phyloP scores from a whole-genome alignment of 2,888 invertebrate genomes.

The Sesia bembeciformis region DNA sequence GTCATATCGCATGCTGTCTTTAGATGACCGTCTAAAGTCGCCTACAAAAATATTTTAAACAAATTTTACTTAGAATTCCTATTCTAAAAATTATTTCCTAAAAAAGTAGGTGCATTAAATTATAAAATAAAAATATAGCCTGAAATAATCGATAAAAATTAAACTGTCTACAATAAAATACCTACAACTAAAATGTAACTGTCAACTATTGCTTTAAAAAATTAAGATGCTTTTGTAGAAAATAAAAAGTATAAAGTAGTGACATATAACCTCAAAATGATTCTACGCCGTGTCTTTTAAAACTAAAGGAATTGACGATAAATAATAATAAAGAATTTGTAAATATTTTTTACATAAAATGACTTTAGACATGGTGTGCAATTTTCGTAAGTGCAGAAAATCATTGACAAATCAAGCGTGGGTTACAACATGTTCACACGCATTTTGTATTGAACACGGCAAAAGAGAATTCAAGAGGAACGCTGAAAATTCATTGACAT shows the following conservation, averaged over 20 bases:
- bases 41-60: constrained; percentile 47
- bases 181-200: not conserved
- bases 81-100: not conserved
- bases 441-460: constrained; percentile 71
- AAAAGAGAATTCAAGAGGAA: constrained; percentile 63
- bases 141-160: not conserved
- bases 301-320: no score
- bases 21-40: constrained; percentile 84
- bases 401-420: constrained; percentile 60
- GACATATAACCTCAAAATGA: constrained; percentile 11
- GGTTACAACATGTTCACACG: constrained; percentile 72
- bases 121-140: not conserved
- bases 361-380: constrained; percentile 64
- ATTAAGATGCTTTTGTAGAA: not conserved
- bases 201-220: not conserved
- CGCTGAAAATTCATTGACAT: constrained; percentile 54
- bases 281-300: not conserved
- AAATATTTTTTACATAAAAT: constrained; percentile 16
- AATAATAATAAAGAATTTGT: not conserved
- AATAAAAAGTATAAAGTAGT: constrained; percentile 1
- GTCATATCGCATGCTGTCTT: constrained; percentile 88
- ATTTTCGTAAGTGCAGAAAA: constrained; percentile 68
- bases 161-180: not conserved
- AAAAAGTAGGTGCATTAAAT: not conserved
- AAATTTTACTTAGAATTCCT: not conserved